Conservation (phyloP, 2,797 vertebrate species). For the Scolopax rusticola region DNA sequence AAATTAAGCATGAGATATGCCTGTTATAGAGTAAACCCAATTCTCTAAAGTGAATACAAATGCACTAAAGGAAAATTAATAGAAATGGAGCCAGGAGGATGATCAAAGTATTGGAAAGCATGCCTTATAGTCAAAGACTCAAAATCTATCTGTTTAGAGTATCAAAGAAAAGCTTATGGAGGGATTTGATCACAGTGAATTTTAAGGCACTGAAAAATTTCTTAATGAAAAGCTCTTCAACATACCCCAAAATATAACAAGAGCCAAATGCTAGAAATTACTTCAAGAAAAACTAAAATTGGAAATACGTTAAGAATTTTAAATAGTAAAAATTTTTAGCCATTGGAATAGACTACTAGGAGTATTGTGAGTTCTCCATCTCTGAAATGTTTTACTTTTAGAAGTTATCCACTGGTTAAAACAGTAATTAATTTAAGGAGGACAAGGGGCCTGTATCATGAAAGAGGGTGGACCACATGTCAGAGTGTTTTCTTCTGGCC, state of each 20-base stretch:
- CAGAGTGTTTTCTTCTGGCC: background rate
- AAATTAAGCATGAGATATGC: background rate
- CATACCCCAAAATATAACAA: background rate
- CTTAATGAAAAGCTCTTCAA: background rate
- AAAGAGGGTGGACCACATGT: background rate
- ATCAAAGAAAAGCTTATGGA: background rate
- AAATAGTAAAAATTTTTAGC: background rate
- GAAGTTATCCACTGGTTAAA: background rate
- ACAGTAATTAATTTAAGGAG: background rate
- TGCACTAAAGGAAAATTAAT: background rate
- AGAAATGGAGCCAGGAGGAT: background rate
- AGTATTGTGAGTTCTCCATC: background rate
- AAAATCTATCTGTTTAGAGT: background rate
- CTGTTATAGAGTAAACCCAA: background rate
- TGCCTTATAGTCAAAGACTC: background rate
- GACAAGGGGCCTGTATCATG: background rate
- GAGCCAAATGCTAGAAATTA: background rate
- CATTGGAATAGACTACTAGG: background rate
- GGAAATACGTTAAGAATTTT: background rate
- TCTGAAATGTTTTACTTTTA: background rate
- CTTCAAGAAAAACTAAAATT: background rate
- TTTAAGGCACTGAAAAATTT: background rate
- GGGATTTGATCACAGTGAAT: background rate
- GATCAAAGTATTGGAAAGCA: background rate
- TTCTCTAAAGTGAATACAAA: background rate